Percentiles rank a stretch among this genome's conserved stretches.
phyloP scores from a whole-genome alignment of 2,113 vertebrate genomes.

The Micronisus gabar region DNA sequence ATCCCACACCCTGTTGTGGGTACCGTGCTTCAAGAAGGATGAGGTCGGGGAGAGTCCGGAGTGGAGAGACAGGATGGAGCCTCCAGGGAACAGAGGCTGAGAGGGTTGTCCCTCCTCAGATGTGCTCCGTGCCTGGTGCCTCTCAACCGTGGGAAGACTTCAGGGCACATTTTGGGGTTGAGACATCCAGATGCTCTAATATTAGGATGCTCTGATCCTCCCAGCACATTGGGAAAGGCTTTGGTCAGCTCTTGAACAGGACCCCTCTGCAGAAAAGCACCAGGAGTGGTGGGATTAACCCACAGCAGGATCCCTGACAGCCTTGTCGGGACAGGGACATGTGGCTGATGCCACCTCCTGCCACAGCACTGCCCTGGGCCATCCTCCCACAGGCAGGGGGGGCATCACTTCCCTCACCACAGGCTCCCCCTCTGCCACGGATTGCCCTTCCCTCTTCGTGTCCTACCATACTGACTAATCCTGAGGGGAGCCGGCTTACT shows the following conservation, averaged over 20 bases:
- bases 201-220: neutral
- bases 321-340: neutral
- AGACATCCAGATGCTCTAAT: neutral
- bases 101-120: neutral
- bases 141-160: neutral
- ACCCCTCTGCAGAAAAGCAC: neutral
- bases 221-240: neutral
- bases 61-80: neutral
- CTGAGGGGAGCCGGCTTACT: rapidly evolving
- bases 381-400: rapidly evolving
- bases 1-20: neutral
- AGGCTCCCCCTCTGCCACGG: neutral
- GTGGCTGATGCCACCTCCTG: neutral
- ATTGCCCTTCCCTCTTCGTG: neutral
- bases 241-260: neutral
- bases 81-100: neutral
- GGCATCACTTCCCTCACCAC: neutral
- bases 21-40: rapidly evolving
- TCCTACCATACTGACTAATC: neutral
- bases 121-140: neutral
- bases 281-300: neutral
- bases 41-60: neutral
- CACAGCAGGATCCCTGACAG: neutral
- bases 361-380: rapidly evolving
- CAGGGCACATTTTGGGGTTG: neutral